These are phyloP conservation scores for Cossypha polioptera DNA, from an alignment of 2,797 vertebrate species.

Conservation along the genomic window DNA sequence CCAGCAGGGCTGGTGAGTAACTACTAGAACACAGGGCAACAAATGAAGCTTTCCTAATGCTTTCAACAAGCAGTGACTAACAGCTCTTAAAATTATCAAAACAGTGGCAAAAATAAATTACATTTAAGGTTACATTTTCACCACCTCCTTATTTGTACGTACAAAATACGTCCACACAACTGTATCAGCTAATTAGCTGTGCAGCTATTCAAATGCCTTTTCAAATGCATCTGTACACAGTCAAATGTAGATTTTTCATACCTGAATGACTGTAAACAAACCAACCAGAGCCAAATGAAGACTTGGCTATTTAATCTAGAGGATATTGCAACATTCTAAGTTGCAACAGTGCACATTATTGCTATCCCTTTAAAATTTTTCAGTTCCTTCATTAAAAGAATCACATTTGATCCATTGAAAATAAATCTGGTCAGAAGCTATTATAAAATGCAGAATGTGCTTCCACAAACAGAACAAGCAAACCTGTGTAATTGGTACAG, in stretches of 20 bases:
- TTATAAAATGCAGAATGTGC: not conserved
- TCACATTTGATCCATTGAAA: not conserved
- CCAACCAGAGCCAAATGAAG: not conserved
- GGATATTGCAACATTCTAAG: not conserved
- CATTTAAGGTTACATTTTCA: not conserved
- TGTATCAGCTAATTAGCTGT: not conserved
- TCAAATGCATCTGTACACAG: not conserved
- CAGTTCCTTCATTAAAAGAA: not conserved
- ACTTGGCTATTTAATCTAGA: not conserved
- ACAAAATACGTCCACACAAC: not conserved
- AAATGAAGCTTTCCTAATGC: not conserved
- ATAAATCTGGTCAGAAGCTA: not conserved
- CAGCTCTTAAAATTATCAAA: not conserved
- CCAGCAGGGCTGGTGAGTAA: not conserved
- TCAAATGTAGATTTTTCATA: not conserved
- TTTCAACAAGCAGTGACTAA: not conserved
- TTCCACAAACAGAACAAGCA: not conserved
- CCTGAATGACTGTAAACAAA: not conserved
- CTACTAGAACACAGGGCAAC: not conserved
- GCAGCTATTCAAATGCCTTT: not conserved
- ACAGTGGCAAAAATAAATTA: not conserved
- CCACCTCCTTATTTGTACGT: not conserved
- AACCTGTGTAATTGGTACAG: not conserved
- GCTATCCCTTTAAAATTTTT: not conserved
- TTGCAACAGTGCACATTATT: not conserved